A percentile compares a stretch with the other conserved stretches of the same genome.
Conservation (phyloP, 53 echinoderm and acorn worm species). For the Patiria pectinifera region DNA sequence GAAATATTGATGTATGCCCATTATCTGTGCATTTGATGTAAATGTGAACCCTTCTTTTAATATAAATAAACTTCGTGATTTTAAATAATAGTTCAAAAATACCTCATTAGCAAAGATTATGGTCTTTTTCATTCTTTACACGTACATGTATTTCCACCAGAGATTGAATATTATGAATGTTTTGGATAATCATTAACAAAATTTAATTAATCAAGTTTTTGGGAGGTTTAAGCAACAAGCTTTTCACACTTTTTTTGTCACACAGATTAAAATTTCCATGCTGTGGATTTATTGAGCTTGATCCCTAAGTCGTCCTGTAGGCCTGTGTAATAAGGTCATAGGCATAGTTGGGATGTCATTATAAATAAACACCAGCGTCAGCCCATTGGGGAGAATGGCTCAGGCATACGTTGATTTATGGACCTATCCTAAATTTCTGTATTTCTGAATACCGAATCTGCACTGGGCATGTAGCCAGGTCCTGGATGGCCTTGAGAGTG, state of each 20-base stretch:
- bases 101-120: too few species aligned
- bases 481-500: background rate
- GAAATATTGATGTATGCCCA: too few species aligned
- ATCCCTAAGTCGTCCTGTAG: conserved; percentile 1
- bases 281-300: conserved; percentile 18
- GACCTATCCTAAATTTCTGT: background rate
- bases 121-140: too few species aligned
- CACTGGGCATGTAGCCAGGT: too few species aligned
- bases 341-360: conserved; percentile 21
- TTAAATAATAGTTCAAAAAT: too few species aligned
- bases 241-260: background rate
- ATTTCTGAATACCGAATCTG: background rate
- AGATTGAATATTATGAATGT: too few species aligned
- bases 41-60: too few species aligned
- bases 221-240: background rate
- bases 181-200: too few species aligned
- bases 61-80: too few species aligned
- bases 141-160: too few species aligned
- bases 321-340: background rate
- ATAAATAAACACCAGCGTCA: conserved; percentile 58
- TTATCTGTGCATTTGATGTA: too few species aligned
- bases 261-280: background rate
- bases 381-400: conserved; percentile 1
- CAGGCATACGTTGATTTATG: background rate
- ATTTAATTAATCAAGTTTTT: background rate